A percentile compares a stretch with the other conserved stretches of the same genome.
Conservation (phyloP, 2,888 invertebrate genomes). For the Neoitamus cyanurus region DNA sequence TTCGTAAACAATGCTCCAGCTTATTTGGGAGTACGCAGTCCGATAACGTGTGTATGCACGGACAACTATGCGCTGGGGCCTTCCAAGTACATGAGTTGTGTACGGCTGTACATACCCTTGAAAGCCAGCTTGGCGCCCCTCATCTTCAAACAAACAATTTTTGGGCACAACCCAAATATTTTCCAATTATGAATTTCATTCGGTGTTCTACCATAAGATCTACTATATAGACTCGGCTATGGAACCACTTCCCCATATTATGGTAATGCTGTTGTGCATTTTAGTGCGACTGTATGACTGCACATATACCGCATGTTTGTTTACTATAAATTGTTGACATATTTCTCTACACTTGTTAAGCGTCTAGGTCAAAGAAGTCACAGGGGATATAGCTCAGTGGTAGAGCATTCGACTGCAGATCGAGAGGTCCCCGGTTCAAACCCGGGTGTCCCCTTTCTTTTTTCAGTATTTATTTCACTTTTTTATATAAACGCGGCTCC, state of each 20-base stretch:
- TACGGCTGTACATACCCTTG: not conserved
- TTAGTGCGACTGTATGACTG: not conserved
- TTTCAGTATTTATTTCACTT: not conserved
- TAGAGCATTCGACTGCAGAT: slow-evolving; percentile 64
- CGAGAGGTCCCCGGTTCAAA: slow-evolving; percentile 57
- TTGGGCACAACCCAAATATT: not conserved
- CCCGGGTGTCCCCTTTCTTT: slow-evolving; percentile 51
- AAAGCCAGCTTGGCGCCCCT: not conserved
- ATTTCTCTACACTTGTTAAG: not conserved
- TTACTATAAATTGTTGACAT: not conserved
- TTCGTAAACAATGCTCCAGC: not conserved
- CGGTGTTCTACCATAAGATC: not conserved
- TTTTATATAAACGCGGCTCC: too few species aligned
- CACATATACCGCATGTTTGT: not conserved
- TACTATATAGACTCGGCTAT: too few species aligned
- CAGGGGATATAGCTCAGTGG: slow-evolving; percentile 62
- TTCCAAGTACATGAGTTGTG: not conserved
- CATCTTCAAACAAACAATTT: not conserved
- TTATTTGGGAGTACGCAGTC: not conserved
- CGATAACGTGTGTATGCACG: not conserved
- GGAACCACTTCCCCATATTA: too few species aligned
- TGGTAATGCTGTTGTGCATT: not conserved
- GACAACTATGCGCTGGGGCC: not conserved
- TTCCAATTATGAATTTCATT: not conserved
- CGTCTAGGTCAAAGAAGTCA: not conserved